Percentiles rank a stretch among this genome's conserved stretches.
These are phyloP conservation scores for Drosophila colorata DNA, from an alignment of 2,888 invertebrate genomes.

Conservation along the genomic window DNA sequence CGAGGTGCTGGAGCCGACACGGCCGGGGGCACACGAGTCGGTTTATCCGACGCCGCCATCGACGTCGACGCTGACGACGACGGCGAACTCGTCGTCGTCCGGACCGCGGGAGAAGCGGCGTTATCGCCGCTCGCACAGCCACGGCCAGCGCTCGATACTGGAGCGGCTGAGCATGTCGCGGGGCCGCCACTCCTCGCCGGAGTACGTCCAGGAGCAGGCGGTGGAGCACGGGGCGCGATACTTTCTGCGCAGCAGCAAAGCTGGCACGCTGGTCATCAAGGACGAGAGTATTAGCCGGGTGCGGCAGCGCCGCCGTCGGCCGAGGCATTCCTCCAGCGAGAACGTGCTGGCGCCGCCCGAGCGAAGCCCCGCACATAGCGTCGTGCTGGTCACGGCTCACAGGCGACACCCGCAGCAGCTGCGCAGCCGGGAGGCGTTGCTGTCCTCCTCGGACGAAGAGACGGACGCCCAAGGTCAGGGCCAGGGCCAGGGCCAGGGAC, in stretches of 20 bases:
- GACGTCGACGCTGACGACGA: constrained; percentile 72
- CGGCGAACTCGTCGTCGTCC: constrained; percentile 75
- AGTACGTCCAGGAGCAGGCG: constrained; percentile 69
- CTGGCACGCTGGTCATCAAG: constrained; percentile 86
- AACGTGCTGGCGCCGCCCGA: constrained; percentile 44
- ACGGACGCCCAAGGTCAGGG: background rate
- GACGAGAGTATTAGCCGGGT: constrained; percentile 85
- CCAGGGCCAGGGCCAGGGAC: background rate
- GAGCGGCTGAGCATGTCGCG: constrained; percentile 84
- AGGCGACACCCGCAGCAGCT: constrained; percentile 22
- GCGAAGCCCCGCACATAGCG: constrained; percentile 16
- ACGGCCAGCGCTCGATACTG: constrained; percentile 78
- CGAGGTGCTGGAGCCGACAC: constrained; percentile 48
- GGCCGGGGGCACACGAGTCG: constrained; percentile 4
- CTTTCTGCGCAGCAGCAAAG: constrained; percentile 86
- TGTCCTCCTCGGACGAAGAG: constrained; percentile 58
- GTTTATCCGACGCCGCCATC: constrained; percentile 68
- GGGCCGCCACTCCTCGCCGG: constrained; percentile 83
- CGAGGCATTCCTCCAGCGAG: constrained; percentile 72
- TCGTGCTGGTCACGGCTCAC: constrained; percentile 48
- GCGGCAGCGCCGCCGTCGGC: constrained; percentile 80
- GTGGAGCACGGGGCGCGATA: constrained; percentile 82
- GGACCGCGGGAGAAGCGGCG: constrained; percentile 81
- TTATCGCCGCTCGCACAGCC: constrained; percentile 82
- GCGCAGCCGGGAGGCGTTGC: constrained; percentile 6